phyloP scores from a whole-genome alignment of 2,113 vertebrate genomes.

The Picathartes gymnocephalus region DNA sequence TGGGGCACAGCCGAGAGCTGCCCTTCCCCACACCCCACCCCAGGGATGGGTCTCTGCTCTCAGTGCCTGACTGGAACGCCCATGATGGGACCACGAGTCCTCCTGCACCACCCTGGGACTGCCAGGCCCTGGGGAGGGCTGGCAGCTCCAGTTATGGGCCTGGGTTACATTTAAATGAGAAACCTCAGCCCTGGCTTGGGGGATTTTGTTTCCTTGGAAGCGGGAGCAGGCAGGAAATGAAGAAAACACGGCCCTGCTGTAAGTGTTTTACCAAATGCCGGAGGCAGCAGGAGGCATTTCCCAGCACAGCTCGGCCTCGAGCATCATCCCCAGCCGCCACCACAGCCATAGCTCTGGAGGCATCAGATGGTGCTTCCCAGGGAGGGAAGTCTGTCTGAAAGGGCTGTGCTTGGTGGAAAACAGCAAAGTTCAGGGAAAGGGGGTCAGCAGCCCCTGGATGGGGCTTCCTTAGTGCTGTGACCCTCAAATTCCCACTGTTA shows the following conservation, averaged over 20 bases:
- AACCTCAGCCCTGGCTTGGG: constrained; percentile 41
- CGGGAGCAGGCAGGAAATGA: constrained; percentile 47
- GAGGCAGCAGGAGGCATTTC: constrained; percentile 43
- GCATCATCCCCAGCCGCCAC: neutral
- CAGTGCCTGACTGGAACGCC: neutral
- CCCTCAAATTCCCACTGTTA: neutral
- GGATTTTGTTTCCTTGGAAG: constrained; percentile 55
- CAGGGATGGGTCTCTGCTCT: neutral
- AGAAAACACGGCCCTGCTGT: neutral
- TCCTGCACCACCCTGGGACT: neutral
- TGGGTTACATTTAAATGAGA: constrained; percentile 1
- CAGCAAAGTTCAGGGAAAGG: rapidly evolving
- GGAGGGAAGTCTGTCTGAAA: neutral
- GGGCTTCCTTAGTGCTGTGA: neutral
- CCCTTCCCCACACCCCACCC: neutral
- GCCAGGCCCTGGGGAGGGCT: rapidly evolving
- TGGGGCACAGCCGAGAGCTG: neutral
- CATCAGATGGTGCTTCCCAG: rapidly evolving
- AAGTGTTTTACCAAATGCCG: constrained; percentile 43
- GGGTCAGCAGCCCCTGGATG: neutral
- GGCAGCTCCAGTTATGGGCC: neutral
- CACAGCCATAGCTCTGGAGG: neutral
- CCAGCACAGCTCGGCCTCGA: neutral
- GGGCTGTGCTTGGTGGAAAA: neutral
- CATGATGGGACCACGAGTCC: rapidly evolving